phyloP scores from a whole-genome alignment of 2,797 vertebrate species.

The Mormyrops boulengeri region DNA sequence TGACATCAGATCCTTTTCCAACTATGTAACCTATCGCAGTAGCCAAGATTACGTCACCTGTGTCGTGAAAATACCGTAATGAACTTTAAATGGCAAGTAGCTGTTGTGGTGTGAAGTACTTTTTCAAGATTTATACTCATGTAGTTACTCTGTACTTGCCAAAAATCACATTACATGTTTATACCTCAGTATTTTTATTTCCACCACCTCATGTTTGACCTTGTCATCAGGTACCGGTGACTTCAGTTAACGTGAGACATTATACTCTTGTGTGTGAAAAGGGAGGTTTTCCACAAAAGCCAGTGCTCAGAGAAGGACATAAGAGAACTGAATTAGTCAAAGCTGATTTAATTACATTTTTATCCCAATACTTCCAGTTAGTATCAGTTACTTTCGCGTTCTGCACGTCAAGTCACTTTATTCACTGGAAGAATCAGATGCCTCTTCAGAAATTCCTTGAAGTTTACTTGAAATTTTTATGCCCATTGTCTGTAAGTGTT shows the following conservation, averaged over 20 bases:
- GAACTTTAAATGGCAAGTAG: slow-evolving; percentile 17
- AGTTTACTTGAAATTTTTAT: slow-evolving; percentile 20
- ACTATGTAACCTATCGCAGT: background rate
- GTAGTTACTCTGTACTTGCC: slow-evolving; percentile 16
- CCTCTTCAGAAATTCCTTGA: background rate
- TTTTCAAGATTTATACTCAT: slow-evolving; percentile 16
- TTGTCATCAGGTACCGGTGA: background rate
- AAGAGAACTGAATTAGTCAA: background rate
- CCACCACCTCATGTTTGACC: background rate
- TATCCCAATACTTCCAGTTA: background rate
- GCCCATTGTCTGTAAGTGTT: background rate
- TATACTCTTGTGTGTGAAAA: background rate
- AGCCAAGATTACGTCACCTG: background rate
- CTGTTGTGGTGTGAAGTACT: slow-evolving; percentile 18
- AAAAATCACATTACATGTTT: background rate
- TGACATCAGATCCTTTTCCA: background rate
- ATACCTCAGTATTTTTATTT: slow-evolving; percentile 11
- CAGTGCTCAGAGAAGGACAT: background rate
- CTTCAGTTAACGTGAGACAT: background rate
- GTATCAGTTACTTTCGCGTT: background rate
- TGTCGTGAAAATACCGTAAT: slow-evolving; percentile 12
- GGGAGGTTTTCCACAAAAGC: background rate
- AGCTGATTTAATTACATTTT: background rate
- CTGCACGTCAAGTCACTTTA: slow-evolving; percentile 1
- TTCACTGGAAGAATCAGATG: background rate